Percentiles rank a stretch among this genome's conserved stretches.
These are phyloP conservation scores for Geophilus truncorum DNA, from an alignment of 2,888 invertebrate species.

Conservation along the genomic window DNA sequence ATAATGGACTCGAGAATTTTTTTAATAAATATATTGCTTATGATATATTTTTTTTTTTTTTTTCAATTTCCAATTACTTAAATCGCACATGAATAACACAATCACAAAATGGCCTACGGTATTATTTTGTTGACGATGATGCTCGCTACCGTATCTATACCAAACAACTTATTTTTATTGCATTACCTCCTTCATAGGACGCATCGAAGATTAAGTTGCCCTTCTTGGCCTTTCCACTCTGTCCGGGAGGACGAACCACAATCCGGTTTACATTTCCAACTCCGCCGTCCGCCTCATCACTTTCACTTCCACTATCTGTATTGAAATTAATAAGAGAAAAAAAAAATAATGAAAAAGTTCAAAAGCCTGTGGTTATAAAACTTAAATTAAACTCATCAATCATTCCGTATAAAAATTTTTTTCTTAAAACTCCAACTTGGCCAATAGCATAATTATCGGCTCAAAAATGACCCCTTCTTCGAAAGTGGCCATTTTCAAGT, in stretches of 20 bases:
- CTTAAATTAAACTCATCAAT: not conserved
- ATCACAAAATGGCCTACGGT: no score
- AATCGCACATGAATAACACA: no score
- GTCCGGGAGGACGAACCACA: conserved; percentile 82
- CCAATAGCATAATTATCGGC: not conserved
- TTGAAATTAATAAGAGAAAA: conserved; percentile 33
- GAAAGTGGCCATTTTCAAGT: not conserved
- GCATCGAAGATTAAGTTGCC: conserved; percentile 97
- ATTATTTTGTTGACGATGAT: no score
- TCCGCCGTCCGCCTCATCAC: conserved; percentile 80
- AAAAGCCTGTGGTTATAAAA: not conserved
- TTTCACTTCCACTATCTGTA: conserved; percentile 57
- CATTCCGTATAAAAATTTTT: not conserved
- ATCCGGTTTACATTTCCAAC: conserved; percentile 84
- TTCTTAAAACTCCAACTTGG: not conserved
- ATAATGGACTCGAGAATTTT: no score
- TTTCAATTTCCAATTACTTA: no score
- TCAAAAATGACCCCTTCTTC: not conserved
- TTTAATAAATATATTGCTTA: no score
- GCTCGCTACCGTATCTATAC: not conserved
- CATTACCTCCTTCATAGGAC: conserved; percentile 81
- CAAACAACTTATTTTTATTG: not conserved
- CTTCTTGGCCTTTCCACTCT: conserved; percentile 90
- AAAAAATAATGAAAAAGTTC: not conserved
- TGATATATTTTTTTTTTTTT: no score